Evolutionary conservation across 2,888 invertebrate genomes (phyloP), one percentile per base, ranked within the genome.

Genomic region (Cinara cedri): DNA sequence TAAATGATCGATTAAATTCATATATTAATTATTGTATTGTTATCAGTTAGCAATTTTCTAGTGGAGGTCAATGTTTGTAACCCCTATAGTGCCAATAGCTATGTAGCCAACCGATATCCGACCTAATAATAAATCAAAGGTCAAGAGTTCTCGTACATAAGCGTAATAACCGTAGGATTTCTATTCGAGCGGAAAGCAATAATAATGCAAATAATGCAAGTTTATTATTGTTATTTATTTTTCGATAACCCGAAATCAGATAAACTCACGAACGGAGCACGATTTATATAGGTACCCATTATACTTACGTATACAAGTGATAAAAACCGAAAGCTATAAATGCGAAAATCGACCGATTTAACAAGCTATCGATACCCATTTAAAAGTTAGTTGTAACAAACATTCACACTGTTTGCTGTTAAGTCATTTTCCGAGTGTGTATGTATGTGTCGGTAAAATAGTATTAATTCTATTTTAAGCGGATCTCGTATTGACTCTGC

Each of bases 1-100:
- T 16, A 63, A n/a, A n/a, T n/a, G n/a, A 26, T 60, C 3, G 26
- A 42, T 26, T 13, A 72, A 72, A 0, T 66, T 34, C 21, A 19
- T 65, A n/a, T n/a, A 60, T 72, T 60, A 46, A 13, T 21, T 24
- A 24, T n/a, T n/a, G n/a, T 55, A 34, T 62, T 62, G 49, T 72
- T 60, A 72, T 72, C 60, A 42, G 63, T 54, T 71, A 55, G 42
- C 14, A 14, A 71, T 42, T 55, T 54, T 63, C 46, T 49, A 63
- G n/a, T n/a, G 11, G 16, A 51, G 63, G 21, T 63, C 34, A 3
- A 54, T 19, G 51, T 34, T 63, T 63, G 21, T 42, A 63, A 51
- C 63, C 63, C 44, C 21, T 2, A 51, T 51, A 16, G 16, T 51
- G 21, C 42, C n/a, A 10, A 34, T 62, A 62, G 10, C 26, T 34